phyloP scores from a whole-genome alignment of 1,140 invertebrate species.

The Diorhabda elongata region DNA sequence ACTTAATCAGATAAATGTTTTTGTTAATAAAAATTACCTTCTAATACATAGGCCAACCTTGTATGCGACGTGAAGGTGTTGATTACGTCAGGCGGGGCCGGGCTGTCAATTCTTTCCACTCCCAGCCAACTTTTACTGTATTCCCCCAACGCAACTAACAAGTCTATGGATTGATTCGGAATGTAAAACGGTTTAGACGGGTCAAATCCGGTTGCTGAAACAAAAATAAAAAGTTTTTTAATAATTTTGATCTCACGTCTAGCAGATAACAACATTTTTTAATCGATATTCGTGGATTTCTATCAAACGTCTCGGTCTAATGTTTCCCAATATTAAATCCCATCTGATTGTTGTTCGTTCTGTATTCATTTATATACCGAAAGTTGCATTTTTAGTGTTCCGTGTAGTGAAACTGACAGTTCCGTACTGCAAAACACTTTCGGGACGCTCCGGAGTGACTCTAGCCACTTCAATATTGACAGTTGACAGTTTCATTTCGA shows the following conservation, averaged over 20 bases:
- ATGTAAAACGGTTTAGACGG: slow-evolving; percentile 26
- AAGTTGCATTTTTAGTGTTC: no score
- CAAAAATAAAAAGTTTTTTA: slow-evolving; percentile 24
- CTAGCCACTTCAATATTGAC: no score
- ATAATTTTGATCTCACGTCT: background rate
- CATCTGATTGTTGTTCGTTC: no score
- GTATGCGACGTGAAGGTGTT: slow-evolving; percentile 47
- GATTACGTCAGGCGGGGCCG: slow-evolving; percentile 37
- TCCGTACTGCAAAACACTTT: no score
- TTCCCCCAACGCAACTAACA: slow-evolving; percentile 64
- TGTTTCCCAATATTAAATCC: no score
- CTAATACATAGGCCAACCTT: slow-evolving; percentile 60
- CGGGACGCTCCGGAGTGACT: no score
- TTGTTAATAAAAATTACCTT: slow-evolving; percentile 50
- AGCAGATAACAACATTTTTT: no score
- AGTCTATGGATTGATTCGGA: slow-evolving; percentile 49
- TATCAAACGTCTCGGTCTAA: no score
- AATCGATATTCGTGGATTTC: no score
- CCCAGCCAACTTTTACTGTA: slow-evolving; percentile 64
- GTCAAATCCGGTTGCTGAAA: slow-evolving; percentile 42
- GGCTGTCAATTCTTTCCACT: slow-evolving; percentile 57
- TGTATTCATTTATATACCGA: no score
- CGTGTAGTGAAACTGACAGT: no score
- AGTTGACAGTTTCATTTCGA: no score
- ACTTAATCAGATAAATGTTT: background rate